Evolutionary conservation across 2,113 vertebrate species (phyloP).

Genomic region (Platichthys flesus): DNA sequence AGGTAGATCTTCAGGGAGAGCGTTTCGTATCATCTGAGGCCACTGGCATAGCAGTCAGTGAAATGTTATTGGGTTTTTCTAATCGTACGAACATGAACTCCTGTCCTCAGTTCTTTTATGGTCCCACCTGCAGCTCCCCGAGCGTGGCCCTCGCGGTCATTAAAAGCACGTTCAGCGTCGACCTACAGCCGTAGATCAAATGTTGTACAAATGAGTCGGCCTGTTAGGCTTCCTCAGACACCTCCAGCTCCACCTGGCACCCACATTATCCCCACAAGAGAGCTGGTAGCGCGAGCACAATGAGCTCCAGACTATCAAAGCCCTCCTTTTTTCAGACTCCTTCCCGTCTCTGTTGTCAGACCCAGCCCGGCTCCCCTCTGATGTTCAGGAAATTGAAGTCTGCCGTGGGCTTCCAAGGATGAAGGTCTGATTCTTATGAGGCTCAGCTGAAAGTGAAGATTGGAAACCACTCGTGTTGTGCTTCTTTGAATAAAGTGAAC

Average conservation of each 20-base stretch:
- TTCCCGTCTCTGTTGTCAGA: conserved; percentile 45
- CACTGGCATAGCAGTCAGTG: background rate
- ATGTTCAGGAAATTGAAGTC: conserved; percentile 73
- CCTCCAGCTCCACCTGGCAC: conserved; percentile 69
- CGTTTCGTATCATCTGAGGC: conserved; percentile 11
- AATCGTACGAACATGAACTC: conserved; percentile 47
- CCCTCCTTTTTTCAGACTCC: conserved; percentile 42
- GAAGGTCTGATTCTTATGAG: background rate
- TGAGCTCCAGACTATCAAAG: conserved; percentile 70
- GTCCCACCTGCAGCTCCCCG: conserved; percentile 51
- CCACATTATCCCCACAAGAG: conserved; percentile 63
- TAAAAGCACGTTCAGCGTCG: conserved; percentile 54
- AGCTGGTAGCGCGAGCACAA: conserved; percentile 49
- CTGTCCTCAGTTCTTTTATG: conserved; percentile 57
- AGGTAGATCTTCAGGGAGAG: conserved; percentile 35
- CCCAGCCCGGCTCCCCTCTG: conserved; percentile 43
- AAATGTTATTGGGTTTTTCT: conserved; percentile 31
- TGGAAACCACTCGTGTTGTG: background rate
- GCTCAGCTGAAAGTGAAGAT: background rate
- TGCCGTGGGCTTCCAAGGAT: background rate
- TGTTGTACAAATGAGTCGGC: conserved; percentile 46
- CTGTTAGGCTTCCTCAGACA: conserved; percentile 66
- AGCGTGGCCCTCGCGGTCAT: conserved; percentile 45
- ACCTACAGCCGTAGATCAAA: conserved; percentile 32
- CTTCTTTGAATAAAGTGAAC: background rate